These are phyloP conservation scores for Perognathus longimembris DNA, from an alignment of 2,113 vertebrate genomes.

Conservation along the genomic window DNA sequence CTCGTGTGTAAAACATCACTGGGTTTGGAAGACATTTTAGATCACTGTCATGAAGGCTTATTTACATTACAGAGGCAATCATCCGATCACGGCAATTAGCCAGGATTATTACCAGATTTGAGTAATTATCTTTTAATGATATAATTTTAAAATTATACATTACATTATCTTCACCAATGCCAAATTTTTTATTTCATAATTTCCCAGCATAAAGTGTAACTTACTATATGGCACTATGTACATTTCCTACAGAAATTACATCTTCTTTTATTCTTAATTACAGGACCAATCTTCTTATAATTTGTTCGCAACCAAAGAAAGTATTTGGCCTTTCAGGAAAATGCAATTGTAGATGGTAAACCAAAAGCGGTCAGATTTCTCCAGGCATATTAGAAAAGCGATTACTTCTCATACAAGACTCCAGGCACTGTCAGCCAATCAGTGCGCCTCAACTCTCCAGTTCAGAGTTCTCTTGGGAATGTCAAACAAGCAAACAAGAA, in stretches of 20 bases:
- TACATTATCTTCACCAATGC: constrained; percentile 58
- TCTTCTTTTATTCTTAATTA: constrained; percentile 76
- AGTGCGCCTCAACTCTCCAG: not conserved
- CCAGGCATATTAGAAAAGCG: constrained; percentile 12
- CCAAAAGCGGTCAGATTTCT: constrained; percentile 33
- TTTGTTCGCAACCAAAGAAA: constrained; percentile 27
- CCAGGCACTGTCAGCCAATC: no score
- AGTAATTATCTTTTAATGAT: constrained; percentile 76
- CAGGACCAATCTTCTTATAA: constrained; percentile 59
- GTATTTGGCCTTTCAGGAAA: constrained; percentile 51
- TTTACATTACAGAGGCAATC: constrained; percentile 76
- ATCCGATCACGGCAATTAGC: constrained; percentile 77
- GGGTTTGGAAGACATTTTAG: constrained; percentile 75
- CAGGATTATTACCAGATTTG: constrained; percentile 75
- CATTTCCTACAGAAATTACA: constrained; percentile 74
- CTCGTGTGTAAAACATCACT: constrained; percentile 50
- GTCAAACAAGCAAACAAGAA: not conserved
- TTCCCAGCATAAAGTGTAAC: constrained; percentile 71
- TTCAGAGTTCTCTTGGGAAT: not conserved
- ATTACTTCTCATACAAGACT: not conserved
- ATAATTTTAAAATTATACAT: constrained; percentile 70
- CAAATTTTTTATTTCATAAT: constrained; percentile 74
- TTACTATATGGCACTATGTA: constrained; percentile 67
- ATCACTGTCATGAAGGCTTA: constrained; percentile 64
- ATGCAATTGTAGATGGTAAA: constrained; percentile 44